phyloP scores from a whole-genome alignment of 2,797 vertebrate genomes.

The Malurus splendens region DNA sequence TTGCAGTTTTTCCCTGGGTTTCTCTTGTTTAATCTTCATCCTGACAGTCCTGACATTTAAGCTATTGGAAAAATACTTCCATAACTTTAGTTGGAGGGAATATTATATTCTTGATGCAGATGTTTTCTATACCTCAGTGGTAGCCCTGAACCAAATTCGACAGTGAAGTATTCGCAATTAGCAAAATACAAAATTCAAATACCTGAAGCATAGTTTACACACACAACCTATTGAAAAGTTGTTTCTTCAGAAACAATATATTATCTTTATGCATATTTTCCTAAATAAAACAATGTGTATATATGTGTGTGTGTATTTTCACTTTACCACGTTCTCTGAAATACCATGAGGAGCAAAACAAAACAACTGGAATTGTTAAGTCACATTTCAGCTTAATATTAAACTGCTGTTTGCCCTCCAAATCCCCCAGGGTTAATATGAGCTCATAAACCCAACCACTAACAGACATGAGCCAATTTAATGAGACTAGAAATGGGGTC shows the following conservation, averaged over 20 bases:
- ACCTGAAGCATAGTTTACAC: not conserved
- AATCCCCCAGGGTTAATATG: not conserved
- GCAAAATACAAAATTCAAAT: not conserved
- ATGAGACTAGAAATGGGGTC: constrained; percentile 38
- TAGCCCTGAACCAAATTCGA: not conserved
- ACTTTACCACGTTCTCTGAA: not conserved
- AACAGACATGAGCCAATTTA: constrained; percentile 20
- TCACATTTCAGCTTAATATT: not conserved
- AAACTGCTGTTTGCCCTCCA: not conserved
- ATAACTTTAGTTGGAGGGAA: not conserved
- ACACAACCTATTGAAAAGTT: not conserved
- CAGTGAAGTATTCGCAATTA: not conserved
- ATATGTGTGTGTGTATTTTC: too few relatives aligned
- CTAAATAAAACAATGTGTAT: not conserved
- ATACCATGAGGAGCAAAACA: not conserved
- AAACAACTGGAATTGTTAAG: not conserved
- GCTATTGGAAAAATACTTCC: not conserved
- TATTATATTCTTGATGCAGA: not conserved
- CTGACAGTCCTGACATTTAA: not conserved
- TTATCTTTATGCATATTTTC: not conserved
- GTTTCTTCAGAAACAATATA: not conserved
- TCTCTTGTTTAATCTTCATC: not conserved
- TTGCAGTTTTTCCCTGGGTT: not conserved
- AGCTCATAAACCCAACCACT: not conserved
- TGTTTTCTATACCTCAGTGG: not conserved